phyloP scores from a whole-genome alignment of 1,140 invertebrate species.

The Dolichoris vasculosae region DNA sequence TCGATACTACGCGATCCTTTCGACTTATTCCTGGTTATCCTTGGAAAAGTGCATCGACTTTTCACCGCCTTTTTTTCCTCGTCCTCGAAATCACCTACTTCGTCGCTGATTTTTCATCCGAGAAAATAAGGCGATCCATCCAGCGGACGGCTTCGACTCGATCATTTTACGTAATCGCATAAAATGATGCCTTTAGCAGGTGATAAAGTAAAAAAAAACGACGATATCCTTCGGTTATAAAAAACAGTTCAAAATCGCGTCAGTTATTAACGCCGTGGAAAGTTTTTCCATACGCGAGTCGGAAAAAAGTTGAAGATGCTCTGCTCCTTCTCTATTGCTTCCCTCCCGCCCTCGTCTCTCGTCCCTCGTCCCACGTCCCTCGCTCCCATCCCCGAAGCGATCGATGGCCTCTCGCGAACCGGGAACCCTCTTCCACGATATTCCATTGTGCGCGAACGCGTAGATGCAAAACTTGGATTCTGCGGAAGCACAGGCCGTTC shows the following conservation, averaged over 20 bases:
- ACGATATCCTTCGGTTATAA: no score
- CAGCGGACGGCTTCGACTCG: no score
- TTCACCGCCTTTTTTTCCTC: no score
- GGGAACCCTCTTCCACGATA: neutral
- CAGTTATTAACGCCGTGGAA: neutral
- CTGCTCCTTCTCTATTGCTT: neutral
- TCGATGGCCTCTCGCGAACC: constrained; percentile 3
- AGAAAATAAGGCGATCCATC: no score
- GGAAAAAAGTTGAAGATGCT: constrained; percentile 14
- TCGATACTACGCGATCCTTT: neutral
- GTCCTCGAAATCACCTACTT: no score
- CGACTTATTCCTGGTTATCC: no score
- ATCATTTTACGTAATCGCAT: no score
- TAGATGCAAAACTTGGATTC: neutral
- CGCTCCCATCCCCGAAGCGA: neutral
- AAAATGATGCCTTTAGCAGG: no score
- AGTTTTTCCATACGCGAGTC: neutral
- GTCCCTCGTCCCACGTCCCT: neutral
- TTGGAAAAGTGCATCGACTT: no score
- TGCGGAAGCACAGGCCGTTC: neutral
- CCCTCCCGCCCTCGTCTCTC: neutral
- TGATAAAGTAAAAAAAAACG: no score
- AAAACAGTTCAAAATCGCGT: neutral
- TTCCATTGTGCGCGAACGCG: constrained; percentile 9
- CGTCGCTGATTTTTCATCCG: no score